Conservation (phyloP, 2,797 vertebrate genomes). For the Labroides dimidiatus region DNA sequence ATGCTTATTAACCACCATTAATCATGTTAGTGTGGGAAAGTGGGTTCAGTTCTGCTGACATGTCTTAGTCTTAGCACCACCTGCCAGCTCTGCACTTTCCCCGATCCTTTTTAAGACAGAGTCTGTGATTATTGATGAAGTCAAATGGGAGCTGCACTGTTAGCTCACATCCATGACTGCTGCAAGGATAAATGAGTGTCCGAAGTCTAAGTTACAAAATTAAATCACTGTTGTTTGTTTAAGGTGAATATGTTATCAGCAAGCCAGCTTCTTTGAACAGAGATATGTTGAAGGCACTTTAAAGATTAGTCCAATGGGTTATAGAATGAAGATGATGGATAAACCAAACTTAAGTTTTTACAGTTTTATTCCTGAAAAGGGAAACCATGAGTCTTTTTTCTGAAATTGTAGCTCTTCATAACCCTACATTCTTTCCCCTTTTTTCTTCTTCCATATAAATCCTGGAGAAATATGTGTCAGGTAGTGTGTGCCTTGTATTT, state of each 20-base stretch:
- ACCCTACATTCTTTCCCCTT: background rate
- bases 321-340: background rate
- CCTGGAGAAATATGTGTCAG: background rate
- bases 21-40: slow-evolving; percentile 12
- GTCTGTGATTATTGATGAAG: background rate
- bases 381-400: background rate
- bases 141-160: background rate
- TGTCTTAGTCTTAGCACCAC: slow-evolving; percentile 5
- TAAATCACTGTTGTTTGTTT: background rate
- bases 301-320: background rate
- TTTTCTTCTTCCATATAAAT: slow-evolving; percentile 6
- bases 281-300: background rate
- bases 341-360: background rate
- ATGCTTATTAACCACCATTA: slow-evolving; percentile 29
- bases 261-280: background rate
- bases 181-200: background rate
- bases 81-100: slow-evolving; percentile 13
- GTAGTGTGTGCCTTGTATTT: slow-evolving; percentile 26
- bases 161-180: background rate
- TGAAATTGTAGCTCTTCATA: slow-evolving; percentile 16
- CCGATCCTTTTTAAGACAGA: background rate
- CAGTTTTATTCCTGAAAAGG: background rate
- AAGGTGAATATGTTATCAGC: background rate
- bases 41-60: slow-evolving; percentile 15
- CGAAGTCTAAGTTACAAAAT: background rate